Evolutionary conservation across 2,797 vertebrate species (phyloP).

Genomic region (Chiloscyllium punctatum): DNA sequence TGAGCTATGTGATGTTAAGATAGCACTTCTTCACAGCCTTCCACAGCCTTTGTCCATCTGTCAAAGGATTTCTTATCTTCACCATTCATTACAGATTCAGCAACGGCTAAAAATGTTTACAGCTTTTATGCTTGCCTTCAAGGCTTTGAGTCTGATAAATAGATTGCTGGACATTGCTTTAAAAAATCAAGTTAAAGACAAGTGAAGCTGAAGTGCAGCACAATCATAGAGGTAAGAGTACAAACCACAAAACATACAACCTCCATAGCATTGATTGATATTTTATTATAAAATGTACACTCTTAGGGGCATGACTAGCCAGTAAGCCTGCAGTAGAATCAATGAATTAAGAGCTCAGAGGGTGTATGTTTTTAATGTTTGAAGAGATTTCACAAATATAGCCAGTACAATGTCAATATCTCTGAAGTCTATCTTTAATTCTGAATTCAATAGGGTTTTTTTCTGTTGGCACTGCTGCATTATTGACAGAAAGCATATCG

Average conservation of each 20-base stretch:
- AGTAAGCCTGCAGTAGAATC: background rate
- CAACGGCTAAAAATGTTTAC: background rate
- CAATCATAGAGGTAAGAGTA: background rate
- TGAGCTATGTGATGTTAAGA: background rate
- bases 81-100: background rate
- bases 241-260: background rate
- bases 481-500: background rate
- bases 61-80: background rate
- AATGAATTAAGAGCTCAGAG: background rate
- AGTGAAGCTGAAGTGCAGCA: background rate
- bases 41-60: background rate
- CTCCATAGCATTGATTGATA: background rate
- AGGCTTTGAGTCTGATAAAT: background rate
- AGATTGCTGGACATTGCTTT: background rate
- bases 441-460: background rate
- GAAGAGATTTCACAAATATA: conserved; percentile 8
- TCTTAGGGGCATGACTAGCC: background rate
- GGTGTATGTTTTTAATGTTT: background rate
- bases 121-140: background rate
- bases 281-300: background rate
- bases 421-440: background rate
- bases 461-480: background rate
- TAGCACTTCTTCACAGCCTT: background rate
- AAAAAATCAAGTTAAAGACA: background rate
- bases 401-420: too few species aligned